Percentiles rank a stretch among this genome's conserved stretches.
phyloP scores from a whole-genome alignment of 2,113 vertebrate species.

The Larimichthys crocea region DNA sequence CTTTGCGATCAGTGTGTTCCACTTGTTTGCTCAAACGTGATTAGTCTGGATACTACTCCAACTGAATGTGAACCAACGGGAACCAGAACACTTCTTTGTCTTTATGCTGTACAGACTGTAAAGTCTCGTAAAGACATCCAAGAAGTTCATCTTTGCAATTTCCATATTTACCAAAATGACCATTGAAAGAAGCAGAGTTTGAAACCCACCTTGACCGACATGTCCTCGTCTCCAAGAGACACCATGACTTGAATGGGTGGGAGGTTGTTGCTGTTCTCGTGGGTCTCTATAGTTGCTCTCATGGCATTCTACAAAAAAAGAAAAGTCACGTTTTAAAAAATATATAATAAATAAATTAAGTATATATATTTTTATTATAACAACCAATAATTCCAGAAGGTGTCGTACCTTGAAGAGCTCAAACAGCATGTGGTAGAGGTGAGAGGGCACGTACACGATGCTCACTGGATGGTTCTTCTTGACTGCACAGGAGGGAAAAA shows the following conservation, averaged over 20 bases:
- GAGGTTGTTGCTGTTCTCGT: conserved; percentile 85
- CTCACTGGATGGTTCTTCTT: conserved; percentile 84
- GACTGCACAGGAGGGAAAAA: conserved; percentile 71
- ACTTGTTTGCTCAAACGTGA: too few species aligned
- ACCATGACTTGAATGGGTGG: conserved; percentile 90
- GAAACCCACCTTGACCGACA: conserved; percentile 90
- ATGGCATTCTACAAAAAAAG: conserved; percentile 90
- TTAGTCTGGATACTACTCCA: too few species aligned
- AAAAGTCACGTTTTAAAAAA: neutral
- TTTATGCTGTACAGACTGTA: neutral
- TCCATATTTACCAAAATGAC: neutral
- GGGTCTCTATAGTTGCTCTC: conserved; percentile 93
- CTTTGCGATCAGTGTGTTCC: too few species aligned
- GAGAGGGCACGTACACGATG: conserved; percentile 95
- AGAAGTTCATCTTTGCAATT: neutral
- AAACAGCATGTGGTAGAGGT: conserved; percentile 97
- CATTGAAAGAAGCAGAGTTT: neutral
- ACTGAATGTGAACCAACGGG: too few species aligned
- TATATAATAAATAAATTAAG: too few species aligned
- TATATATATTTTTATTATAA: too few species aligned
- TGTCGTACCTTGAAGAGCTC: conserved; percentile 94
- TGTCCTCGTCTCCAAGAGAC: conserved; percentile 92
- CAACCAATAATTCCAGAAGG: neutral
- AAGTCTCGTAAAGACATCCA: too few species aligned
- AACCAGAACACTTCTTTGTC: too few species aligned